Percentiles rank a stretch among this genome's conserved stretches.
Evolutionary conservation across 2,888 invertebrate genomes (phyloP).

Genomic region (Scotopteryx bipunctaria): DNA sequence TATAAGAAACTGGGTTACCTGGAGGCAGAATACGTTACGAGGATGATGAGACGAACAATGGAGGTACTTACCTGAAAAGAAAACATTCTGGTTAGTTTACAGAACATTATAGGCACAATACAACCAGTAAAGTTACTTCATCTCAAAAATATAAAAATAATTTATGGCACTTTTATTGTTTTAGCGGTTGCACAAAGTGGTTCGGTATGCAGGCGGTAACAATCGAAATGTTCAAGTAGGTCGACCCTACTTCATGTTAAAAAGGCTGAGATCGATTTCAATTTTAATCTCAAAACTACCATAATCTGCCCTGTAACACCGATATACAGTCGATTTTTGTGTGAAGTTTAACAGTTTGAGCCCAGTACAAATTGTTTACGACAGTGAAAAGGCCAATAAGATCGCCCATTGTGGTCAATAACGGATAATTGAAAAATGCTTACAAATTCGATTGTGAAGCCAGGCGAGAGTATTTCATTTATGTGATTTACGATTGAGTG

Average conservation of each 20-base stretch:
- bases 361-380: constrained; percentile 68
- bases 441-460: constrained; percentile 76
- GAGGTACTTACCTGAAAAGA: constrained; percentile 70
- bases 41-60: constrained; percentile 35
- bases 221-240: constrained; percentile 66
- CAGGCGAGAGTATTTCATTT: constrained; percentile 64
- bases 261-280: constrained; percentile 55
- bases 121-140: constrained; percentile 26
- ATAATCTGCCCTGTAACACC: constrained; percentile 38
- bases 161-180: constrained; percentile 59
- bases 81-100: constrained; percentile 37
- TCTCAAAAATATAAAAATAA: constrained; percentile 31
- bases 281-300: constrained; percentile 26
- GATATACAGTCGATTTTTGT: constrained; percentile 46
- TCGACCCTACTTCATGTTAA: constrained; percentile 55
- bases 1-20: constrained; percentile 31
- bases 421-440: constrained; percentile 80
- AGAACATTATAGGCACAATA: constrained; percentile 32
- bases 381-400: constrained; percentile 72
- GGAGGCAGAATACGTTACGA: constrained; percentile 38
- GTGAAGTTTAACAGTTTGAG: constrained; percentile 40
- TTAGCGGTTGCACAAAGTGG: constrained; percentile 58
- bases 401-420: constrained; percentile 77
- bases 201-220: constrained; percentile 59
- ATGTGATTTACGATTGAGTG: constrained; percentile 70